Evolutionary conservation across 2,888 invertebrate genomes (phyloP), one percentile per base, ranked within the genome.

Genomic region (Sinodicranocentrus sp.): DNA sequence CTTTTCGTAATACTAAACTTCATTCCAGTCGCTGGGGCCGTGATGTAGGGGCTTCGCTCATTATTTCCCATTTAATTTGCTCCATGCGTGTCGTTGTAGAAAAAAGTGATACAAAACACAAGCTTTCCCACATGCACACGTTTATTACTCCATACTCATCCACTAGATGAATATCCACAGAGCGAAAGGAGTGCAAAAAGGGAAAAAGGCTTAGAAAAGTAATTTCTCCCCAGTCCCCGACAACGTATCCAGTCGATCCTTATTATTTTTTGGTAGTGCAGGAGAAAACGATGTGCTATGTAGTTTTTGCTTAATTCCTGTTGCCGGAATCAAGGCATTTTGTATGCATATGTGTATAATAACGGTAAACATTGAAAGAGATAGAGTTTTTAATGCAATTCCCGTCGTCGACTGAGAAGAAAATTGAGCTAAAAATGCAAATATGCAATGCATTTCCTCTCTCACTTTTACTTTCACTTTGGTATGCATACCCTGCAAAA

Each of bases 31-130:
- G 26, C 48, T 25, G 25, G 8, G 5, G 26, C 19, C 17, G 43
- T 48, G 52, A 68, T 52, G 48, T 52, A 68, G 26, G 19, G 52
- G 61, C 23, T 10, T 39, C 25, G 61, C 73, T 73, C 73, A 73
- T 73, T 73, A 73, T 61, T 73, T 73, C 61, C 61, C 44, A 26
- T 61, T 73, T 73, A 73, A 73, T 73, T 73, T 63, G 61, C 15
- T 43, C 43, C 25, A 61, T 44, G 61, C 39, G 61, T 73, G 73
- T 61, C 63, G 39, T 43, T n/a, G 21, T 39, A 5, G 5, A 17
- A 17, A 61, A 61, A 33, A n/a, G 33, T 48, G 48, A n/a, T 48
- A 48, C 10, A 48, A 48, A 2, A 48, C 48, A 48, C 48, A n/a
- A 15, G 39, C 39, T 39, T 48, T 10, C 15, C 2, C n/a, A 10